Conservation (phyloP, 2,113 vertebrate species). For the Spheniscus mendiculus region DNA sequence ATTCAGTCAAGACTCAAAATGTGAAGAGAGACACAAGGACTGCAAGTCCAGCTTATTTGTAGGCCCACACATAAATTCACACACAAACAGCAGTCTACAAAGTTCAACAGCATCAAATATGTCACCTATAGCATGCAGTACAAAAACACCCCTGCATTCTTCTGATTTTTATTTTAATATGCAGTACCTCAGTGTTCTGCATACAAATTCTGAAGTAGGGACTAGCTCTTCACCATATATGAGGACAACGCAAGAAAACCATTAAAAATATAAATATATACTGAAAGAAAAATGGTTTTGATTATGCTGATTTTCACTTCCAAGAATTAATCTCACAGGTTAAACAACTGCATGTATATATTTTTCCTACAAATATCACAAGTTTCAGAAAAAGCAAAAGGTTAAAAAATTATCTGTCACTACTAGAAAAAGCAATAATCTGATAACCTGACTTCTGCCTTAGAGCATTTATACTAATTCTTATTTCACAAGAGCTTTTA, state of each 20-base stretch:
- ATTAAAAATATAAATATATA: not conserved
- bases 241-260: not conserved
- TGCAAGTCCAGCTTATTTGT: not conserved
- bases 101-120: not conserved
- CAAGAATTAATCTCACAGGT: not conserved
- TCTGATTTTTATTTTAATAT: not conserved
- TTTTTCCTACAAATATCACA: not conserved
- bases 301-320: not conserved
- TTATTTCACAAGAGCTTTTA: not conserved
- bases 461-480: not conserved
- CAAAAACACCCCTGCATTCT: not conserved
- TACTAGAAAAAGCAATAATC: not conserved
- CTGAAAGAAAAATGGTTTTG: not conserved
- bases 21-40: not conserved
- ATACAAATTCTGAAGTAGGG: not conserved
- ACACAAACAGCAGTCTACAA: not conserved
- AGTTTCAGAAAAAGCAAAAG: not conserved
- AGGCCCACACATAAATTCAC: not conserved
- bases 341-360: not conserved
- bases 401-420: not conserved
- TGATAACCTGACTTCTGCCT: not conserved
- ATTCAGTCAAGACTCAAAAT: not conserved
- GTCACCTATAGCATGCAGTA: not conserved
- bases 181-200: not conserved
- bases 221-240: not conserved